These are phyloP conservation scores for Strongylocentrotus purpuratus DNA, from an alignment of 35 echinoderm and acorn worm genomes.

Conservation along the genomic window DNA sequence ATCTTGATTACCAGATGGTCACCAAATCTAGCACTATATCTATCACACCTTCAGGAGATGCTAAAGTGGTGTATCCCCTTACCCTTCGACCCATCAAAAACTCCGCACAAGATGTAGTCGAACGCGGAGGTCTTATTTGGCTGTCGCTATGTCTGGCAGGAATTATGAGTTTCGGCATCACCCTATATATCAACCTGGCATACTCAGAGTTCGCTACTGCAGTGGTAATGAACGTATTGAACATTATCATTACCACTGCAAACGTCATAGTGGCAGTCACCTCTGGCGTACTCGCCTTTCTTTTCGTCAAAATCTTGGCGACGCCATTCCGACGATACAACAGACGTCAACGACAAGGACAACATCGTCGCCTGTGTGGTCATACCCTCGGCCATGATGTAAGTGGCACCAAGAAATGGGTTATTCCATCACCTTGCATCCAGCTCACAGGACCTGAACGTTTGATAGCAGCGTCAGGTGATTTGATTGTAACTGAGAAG, in stretches of 20 bases:
- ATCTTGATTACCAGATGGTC: neutral
- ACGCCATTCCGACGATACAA: neutral
- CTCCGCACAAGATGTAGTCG: neutral
- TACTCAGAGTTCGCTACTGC: too few species aligned
- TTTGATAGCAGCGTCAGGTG: neutral
- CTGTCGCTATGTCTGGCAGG: too few species aligned
- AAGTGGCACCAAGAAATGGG: neutral
- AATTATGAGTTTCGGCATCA: too few species aligned
- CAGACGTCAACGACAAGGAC: neutral
- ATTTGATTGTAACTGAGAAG: too few species aligned
- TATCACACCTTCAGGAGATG: neutral
- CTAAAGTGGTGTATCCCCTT: neutral
- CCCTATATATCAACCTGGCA: too few species aligned
- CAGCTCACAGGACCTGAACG: neutral
- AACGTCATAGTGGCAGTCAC: neutral
- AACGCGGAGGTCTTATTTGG: neutral
- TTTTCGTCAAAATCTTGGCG: neutral
- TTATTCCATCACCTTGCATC: neutral
- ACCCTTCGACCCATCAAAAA: neutral
- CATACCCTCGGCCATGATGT: neutral
- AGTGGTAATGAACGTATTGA: too few species aligned
- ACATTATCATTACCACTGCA: neutral
- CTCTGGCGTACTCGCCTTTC: neutral
- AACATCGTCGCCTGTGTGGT: neutral
- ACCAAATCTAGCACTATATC: too few species aligned